Evolutionary conservation across 37 sponge, comb jelly and placozoan genomes (phyloP).

Genomic region (Eunapius fragilis): DNA sequence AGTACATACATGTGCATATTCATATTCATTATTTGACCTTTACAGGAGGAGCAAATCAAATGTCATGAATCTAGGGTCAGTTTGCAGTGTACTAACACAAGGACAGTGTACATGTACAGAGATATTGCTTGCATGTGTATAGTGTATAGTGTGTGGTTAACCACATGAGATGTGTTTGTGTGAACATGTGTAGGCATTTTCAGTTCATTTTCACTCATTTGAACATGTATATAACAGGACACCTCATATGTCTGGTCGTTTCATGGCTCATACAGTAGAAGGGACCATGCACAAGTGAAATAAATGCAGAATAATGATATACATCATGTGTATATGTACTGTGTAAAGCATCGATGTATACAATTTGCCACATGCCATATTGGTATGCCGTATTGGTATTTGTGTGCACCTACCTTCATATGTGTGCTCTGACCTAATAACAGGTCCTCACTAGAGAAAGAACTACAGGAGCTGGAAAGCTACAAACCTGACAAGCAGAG

Average conservation of each 20-base stretch:
- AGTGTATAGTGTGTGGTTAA: not conserved
- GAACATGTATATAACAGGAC: no score
- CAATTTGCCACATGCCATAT: not conserved
- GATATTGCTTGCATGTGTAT: not conserved
- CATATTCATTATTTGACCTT: not conserved
- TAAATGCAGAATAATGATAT: not conserved
- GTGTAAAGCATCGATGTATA: not conserved
- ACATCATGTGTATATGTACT: not conserved
- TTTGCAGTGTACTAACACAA: not conserved
- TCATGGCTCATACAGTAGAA: no score
- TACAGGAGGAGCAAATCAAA: slow-evolving; percentile 36
- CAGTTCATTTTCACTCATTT: no score
- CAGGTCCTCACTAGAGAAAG: slow-evolving; percentile 66
- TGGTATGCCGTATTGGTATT: not conserved
- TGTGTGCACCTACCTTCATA: not conserved
- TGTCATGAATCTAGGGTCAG: slow-evolving; percentile 18
- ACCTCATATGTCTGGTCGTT: no score
- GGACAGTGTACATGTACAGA: slow-evolving; percentile 8
- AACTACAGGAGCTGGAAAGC: slow-evolving; percentile 60
- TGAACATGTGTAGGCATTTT: no score
- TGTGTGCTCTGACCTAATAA: not conserved
- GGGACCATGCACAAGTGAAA: no score
- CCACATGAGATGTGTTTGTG: no score
- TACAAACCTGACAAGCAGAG: slow-evolving; percentile 50
- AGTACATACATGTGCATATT: not conserved